Percentiles rank a stretch among this genome's conserved stretches.
Conservation (phyloP, 2,797 vertebrate species). For the Amblyopsis hoosieri region DNA sequence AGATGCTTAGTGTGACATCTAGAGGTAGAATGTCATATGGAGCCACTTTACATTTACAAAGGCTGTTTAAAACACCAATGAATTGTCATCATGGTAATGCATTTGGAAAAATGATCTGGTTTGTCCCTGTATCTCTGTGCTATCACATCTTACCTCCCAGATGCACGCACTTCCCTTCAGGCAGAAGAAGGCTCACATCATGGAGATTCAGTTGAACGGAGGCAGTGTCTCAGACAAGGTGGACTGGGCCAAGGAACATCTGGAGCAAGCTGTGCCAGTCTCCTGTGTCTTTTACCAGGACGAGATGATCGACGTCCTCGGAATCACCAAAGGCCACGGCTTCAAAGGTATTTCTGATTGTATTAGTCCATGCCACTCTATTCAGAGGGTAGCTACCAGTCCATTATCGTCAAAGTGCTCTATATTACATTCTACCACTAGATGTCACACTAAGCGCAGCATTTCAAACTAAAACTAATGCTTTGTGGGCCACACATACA, state of each 20-base stretch:
- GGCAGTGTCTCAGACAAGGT: slow-evolving; percentile 89
- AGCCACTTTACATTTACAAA: no score
- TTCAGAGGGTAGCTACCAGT: no score
- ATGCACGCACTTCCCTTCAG: slow-evolving; percentile 86
- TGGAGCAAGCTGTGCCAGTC: slow-evolving; percentile 89
- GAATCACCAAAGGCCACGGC: slow-evolving; percentile 89
- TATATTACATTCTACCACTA: no score
- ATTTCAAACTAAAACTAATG: no score
- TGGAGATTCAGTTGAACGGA: slow-evolving; percentile 94
- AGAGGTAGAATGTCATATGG: no score
- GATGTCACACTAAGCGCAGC: no score
- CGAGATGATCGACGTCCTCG: slow-evolving; percentile 93
- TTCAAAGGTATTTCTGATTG: slow-evolving; percentile 83
- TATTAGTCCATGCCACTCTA: no score
- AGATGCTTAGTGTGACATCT: no score
- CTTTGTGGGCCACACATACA: no score
- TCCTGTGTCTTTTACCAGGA: slow-evolving; percentile 85
- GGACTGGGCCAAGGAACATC: slow-evolving; percentile 88
- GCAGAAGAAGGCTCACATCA: slow-evolving; percentile 94
- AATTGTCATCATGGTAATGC: no score
- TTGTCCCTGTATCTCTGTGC: slow-evolving; percentile 5
- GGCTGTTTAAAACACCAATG: no score
- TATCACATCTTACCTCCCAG: slow-evolving; percentile 63
- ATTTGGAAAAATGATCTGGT: not conserved
- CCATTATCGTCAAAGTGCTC: no score